Percentiles rank a stretch among this genome's conserved stretches.
These are phyloP conservation scores for Protodeltote pygarga DNA, from an alignment of 2,888 invertebrate species.

Conservation along the genomic window DNA sequence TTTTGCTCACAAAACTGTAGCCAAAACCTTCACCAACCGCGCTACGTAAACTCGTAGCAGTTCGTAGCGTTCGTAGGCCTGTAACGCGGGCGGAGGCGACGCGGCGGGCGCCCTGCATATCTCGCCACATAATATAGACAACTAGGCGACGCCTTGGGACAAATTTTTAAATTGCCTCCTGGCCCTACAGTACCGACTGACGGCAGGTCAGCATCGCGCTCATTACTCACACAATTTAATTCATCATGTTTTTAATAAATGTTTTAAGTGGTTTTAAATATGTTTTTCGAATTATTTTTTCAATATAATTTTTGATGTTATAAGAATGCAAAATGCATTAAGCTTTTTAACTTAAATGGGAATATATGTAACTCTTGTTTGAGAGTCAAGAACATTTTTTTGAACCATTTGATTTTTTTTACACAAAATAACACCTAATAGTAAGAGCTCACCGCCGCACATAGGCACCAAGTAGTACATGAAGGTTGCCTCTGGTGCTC, in stretches of 20 bases:
- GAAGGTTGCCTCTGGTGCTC: too few species aligned
- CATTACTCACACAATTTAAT: constrained; percentile 50
- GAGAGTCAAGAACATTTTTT: too few species aligned
- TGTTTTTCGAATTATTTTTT: constrained; percentile 26
- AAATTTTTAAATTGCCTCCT: constrained; percentile 82
- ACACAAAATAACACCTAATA: too few species aligned
- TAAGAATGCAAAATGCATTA: too few species aligned
- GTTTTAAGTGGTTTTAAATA: constrained; percentile 29
- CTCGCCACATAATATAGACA: constrained; percentile 74
- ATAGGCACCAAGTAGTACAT: too few species aligned
- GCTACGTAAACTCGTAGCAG: constrained; percentile 36
- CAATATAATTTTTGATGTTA: too few species aligned
- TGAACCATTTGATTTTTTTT: too few species aligned
- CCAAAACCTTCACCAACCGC: not conserved
- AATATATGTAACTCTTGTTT: too few species aligned
- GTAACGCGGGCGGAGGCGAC: constrained; percentile 50
- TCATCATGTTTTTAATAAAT: constrained; percentile 39
- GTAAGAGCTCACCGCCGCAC: too few species aligned
- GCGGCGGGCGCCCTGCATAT: constrained; percentile 61
- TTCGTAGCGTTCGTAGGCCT: constrained; percentile 45
- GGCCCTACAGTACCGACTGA: constrained; percentile 65
- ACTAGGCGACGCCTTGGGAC: constrained; percentile 74
- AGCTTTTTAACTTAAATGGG: too few species aligned
- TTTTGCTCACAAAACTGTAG: not conserved
- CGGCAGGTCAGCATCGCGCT: constrained; percentile 52